These are phyloP conservation scores for Phengaris alcon DNA, from an alignment of 2,888 invertebrate species.

Conservation along the genomic window DNA sequence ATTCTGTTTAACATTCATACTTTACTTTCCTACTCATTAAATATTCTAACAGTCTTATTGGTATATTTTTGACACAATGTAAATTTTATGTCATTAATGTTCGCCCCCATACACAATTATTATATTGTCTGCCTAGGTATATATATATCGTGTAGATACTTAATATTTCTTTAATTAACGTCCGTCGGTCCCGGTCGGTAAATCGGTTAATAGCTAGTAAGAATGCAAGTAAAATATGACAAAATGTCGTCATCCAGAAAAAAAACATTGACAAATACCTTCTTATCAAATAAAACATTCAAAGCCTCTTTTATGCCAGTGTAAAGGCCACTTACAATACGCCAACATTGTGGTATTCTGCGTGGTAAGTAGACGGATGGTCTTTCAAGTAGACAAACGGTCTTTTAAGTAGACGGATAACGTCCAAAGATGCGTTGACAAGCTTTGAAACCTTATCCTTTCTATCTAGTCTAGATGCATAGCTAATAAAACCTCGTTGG, in stretches of 20 bases:
- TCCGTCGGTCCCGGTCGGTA: too few relatives aligned
- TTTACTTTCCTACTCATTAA: too few relatives aligned
- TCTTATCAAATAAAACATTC: background rate
- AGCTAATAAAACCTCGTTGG: background rate
- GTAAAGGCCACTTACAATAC: background rate
- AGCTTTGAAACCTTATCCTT: conserved; percentile 6
- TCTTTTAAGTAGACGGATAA: background rate
- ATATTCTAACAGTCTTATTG: too few relatives aligned
- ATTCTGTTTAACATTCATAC: too few relatives aligned
- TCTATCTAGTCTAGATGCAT: background rate
- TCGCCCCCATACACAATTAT: too few relatives aligned
- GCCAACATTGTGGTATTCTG: background rate
- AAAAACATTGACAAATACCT: background rate
- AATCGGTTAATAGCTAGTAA: too few relatives aligned
- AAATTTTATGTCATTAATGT: too few relatives aligned
- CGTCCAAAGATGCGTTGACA: background rate
- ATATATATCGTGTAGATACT: too few relatives aligned
- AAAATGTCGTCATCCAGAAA: background rate
- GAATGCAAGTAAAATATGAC: background rate
- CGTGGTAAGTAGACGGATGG: background rate
- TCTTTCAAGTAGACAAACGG: background rate
- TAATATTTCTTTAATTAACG: too few relatives aligned
- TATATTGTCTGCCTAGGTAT: too few relatives aligned
- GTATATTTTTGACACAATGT: too few relatives aligned
- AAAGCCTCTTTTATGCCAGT: background rate